A percentile compares a stretch with the other conserved stretches of the same genome.
phyloP scores from a whole-genome alignment of 1,140 invertebrate genomes.

The Plodia interpunctella region DNA sequence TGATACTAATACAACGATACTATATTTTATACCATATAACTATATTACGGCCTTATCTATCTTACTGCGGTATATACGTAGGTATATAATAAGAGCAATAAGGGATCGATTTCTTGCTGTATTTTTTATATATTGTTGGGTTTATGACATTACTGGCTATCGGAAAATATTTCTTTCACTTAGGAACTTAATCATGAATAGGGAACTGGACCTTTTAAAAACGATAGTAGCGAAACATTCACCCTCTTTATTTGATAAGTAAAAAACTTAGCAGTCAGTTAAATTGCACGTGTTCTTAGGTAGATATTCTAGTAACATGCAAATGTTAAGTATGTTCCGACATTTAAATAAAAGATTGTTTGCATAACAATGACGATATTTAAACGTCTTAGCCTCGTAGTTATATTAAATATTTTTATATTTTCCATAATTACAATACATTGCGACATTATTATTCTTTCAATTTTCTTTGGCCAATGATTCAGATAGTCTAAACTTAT shows the following conservation, averaged over 20 bases:
- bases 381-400: not conserved
- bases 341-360: constrained; percentile 8
- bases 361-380: not conserved
- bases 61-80: too few species aligned
- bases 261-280: not conserved
- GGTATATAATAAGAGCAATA: too few species aligned
- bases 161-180: not conserved
- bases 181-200: not conserved
- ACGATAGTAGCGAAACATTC: not conserved
- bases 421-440: not conserved
- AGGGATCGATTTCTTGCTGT: too few species aligned
- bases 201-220: not conserved
- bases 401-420: not conserved
- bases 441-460: too few species aligned
- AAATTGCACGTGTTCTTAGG: not conserved
- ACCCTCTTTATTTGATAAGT: not conserved
- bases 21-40: too few species aligned
- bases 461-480: not conserved
- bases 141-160: too few species aligned
- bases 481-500: not conserved
- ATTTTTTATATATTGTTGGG: too few species aligned
- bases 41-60: too few species aligned
- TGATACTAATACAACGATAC: too few species aligned
- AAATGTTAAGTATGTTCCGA: not conserved
- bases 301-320: not conserved